A percentile compares a stretch with the other conserved stretches of the same genome.
phyloP scores from a whole-genome alignment of 2,113 vertebrate genomes.

The Varanus komodoensis region DNA sequence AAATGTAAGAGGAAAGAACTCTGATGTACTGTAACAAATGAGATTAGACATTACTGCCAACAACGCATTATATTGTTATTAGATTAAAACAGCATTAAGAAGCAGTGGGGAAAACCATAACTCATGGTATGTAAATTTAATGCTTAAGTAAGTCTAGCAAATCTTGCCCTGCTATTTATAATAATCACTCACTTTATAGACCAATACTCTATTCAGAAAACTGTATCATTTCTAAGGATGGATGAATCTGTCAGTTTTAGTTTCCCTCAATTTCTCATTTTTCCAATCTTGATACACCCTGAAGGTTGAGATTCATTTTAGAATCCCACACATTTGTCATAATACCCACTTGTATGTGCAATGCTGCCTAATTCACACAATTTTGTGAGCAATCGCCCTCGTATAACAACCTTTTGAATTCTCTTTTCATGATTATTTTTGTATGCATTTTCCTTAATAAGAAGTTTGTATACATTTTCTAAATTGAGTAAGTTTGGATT shows the following conservation, averaged over 20 bases:
- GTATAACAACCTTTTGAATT: no score
- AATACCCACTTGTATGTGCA: no score
- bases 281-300: background rate
- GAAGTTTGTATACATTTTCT: no score
- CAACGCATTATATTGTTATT: constrained; percentile 17
- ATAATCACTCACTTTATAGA: background rate
- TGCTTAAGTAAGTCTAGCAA: background rate
- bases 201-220: background rate
- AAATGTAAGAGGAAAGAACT: constrained; percentile 22
- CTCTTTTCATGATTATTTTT: no score
- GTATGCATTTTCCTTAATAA: no score
- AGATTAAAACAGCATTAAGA: constrained; percentile 1
- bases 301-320: background rate
- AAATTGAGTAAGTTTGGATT: no score
- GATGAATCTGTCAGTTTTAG: background rate
- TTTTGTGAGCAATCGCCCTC: no score
- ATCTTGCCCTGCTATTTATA: background rate
- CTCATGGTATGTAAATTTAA: background rate
- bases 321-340: no score
- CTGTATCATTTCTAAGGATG: background rate
- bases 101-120: background rate
- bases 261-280: background rate
- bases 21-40: background rate
- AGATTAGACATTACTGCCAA: constrained; percentile 19
- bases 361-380: no score